Evolutionary conservation across 2,888 invertebrate genomes (phyloP), one percentile per base, ranked within the genome.

Genomic region (Lasius platythorax): DNA sequence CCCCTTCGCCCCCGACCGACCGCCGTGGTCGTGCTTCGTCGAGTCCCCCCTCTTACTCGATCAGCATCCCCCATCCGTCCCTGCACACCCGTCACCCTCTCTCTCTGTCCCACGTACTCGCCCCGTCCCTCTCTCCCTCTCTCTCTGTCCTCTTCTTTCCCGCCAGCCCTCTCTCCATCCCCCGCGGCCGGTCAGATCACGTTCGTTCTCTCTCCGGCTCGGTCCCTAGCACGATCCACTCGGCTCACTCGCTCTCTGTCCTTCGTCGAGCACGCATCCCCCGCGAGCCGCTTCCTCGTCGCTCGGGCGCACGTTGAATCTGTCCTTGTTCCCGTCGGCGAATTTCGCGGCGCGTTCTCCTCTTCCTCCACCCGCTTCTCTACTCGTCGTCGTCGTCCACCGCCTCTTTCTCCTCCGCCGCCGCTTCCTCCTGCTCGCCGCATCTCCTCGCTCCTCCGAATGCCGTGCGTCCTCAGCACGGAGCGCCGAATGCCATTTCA

Each of bases 401-500:
- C 84, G 84, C 85, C 83, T 86, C 84, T 88, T 78, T 85, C 73
- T 85, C 74, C 84, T 73, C 87, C 78, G 82, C 85, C 86, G 87
- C 87, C 87, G 87, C 87, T 87, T 84, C 89, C 88, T 83, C 88
- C 85, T 86, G 87, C 85, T 87, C 87, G 82, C 88, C 87, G 84
- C 89, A 87, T 90, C 91, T 91, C 92, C 89, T 86, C 92, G 90
- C 89, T 92, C 91, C 92, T 91, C 92, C 92, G 93, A 93, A 92
- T 93, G 92, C 93, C 92, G 93, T 91, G 91, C 93, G 92, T 93
- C 92, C 93, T 92, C 93, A 93, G 92, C 91, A 88, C 91, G 89
- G 87, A 91, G 88, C 91, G 89, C 91, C 91, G 94, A 94, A 95
- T 95, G 94, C 95, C 95, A 94, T 95, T 95, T 95, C 95, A 95